These are phyloP conservation scores for Pachycephus smyrnensis DNA, from an alignment of 2,888 invertebrate genomes.

Conservation along the genomic window DNA sequence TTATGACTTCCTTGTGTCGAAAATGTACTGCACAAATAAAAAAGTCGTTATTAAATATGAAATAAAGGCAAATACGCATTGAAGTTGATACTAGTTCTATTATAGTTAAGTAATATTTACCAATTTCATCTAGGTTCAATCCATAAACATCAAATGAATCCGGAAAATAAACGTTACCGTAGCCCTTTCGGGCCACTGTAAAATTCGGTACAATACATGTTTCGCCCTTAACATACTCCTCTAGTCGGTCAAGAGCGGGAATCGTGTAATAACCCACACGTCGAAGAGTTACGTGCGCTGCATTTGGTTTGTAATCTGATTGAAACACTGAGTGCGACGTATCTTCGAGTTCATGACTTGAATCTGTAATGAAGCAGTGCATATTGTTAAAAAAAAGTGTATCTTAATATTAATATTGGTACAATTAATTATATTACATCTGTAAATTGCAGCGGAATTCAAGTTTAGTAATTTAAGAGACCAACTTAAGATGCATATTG, in stretches of 20 bases:
- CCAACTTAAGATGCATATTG: too few relatives aligned
- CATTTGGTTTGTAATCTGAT: constrained; percentile 69
- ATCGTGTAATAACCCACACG: constrained; percentile 92
- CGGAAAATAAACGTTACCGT: constrained; percentile 90
- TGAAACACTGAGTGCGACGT: constrained; percentile 38
- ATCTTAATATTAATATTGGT: too few relatives aligned
- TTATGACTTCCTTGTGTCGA: constrained; percentile 92
- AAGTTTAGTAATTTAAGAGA: too few relatives aligned
- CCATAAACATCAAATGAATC: constrained; percentile 87
- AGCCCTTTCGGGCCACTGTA: constrained; percentile 88
- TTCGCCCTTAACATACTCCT: constrained; percentile 77
- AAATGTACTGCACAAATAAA: constrained; percentile 79
- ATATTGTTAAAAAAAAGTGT: not conserved
- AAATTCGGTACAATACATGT: constrained; percentile 88
- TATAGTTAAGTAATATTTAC: constrained; percentile 67
- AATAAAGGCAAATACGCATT: constrained; percentile 5
- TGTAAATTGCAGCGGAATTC: too few relatives aligned
- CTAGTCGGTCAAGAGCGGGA: constrained; percentile 85
- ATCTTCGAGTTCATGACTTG: constrained; percentile 48
- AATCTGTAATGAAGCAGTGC: constrained; percentile 33
- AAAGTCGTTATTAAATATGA: constrained; percentile 19
- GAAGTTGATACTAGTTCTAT: not conserved
- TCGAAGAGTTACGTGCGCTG: constrained; percentile 81
- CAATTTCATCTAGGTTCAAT: constrained; percentile 87
- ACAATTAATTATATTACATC: too few relatives aligned